phyloP scores from a whole-genome alignment of 2,113 vertebrate genomes.

The Anarrhichthys ocellatus region DNA sequence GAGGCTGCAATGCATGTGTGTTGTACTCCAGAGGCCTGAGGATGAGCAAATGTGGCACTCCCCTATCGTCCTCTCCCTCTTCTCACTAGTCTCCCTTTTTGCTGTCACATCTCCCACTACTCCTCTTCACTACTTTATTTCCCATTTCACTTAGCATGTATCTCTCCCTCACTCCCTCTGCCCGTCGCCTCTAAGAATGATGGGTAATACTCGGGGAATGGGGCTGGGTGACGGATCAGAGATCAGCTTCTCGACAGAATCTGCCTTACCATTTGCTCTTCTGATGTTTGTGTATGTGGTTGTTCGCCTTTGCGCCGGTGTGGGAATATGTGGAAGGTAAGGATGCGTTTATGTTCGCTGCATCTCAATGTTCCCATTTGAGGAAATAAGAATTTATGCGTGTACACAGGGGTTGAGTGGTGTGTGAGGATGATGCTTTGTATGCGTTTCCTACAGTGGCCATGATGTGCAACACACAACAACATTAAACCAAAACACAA shows the following conservation, averaged over 20 bases:
- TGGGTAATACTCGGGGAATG: constrained; percentile 37
- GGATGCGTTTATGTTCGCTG: constrained; percentile 56
- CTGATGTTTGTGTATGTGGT: constrained; percentile 25
- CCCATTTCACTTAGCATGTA: constrained; percentile 70
- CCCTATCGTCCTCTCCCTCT: constrained; percentile 36
- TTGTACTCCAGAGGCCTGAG: constrained; percentile 59
- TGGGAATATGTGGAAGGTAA: constrained; percentile 44
- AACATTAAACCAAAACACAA: background rate
- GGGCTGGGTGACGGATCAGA: constrained; percentile 40
- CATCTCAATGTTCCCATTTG: constrained; percentile 47
- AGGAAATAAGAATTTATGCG: constrained; percentile 44
- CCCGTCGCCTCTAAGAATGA: constrained; percentile 63
- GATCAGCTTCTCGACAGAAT: constrained; percentile 47
- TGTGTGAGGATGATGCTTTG: constrained; percentile 33
- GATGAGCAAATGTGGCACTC: constrained; percentile 73
- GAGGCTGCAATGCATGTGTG: constrained; percentile 35
- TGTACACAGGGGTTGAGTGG: constrained; percentile 24
- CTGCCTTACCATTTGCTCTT: constrained; percentile 46
- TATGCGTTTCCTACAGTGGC: background rate
- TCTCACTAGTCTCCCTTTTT: constrained; percentile 50
- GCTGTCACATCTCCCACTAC: constrained; percentile 53
- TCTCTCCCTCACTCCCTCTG: constrained; percentile 50
- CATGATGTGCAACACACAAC: background rate
- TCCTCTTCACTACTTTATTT: constrained; percentile 60
- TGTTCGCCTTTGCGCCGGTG: constrained; percentile 25